These are phyloP conservation scores for Myotis davidii DNA, from an alignment of 2,113 vertebrate genomes.

Conservation along the genomic window DNA sequence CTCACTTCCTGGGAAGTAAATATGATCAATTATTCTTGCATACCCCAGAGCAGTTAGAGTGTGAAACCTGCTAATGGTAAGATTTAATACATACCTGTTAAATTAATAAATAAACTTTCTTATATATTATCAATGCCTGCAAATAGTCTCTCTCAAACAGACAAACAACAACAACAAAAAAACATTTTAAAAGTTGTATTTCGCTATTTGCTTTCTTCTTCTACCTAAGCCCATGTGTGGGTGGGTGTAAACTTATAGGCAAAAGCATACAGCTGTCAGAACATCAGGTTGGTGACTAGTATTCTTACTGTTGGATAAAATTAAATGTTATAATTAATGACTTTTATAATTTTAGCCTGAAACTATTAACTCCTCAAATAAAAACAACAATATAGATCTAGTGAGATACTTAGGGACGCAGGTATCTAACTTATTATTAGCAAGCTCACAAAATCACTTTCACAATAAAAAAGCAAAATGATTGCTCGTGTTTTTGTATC, in stretches of 20 bases:
- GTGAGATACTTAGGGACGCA: not conserved
- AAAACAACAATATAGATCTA: not conserved
- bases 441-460: not conserved
- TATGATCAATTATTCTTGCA: not conserved
- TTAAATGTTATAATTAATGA: not conserved
- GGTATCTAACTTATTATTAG: not conserved
- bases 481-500: not conserved
- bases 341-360: not conserved
- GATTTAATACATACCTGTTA: not conserved
- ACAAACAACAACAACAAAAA: not conserved
- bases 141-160: not conserved
- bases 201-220: not conserved
- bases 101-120: not conserved
- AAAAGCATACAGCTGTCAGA: not conserved
- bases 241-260: not conserved
- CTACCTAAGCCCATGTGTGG: not conserved
- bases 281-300: not conserved
- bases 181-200: not conserved
- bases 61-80: not conserved
- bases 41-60: not conserved
- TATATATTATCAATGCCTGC: not conserved
- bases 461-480: not conserved
- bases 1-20: not conserved
- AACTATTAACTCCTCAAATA: not conserved
- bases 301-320: not conserved